Evolutionary conservation across 2,888 invertebrate genomes (phyloP).

Genomic region (Thecophora atra): DNA sequence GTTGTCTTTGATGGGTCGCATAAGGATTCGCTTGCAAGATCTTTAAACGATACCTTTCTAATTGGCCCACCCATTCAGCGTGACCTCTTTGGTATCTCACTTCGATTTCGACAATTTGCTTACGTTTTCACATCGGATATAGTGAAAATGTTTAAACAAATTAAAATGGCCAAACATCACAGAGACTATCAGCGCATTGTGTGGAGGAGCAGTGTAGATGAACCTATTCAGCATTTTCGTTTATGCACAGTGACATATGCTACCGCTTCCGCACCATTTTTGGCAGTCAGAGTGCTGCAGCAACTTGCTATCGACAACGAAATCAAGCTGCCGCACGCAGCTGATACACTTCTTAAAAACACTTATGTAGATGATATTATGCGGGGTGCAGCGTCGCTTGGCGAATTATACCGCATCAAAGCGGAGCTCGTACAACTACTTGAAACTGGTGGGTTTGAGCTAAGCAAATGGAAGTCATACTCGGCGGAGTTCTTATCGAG

Average conservation of each 20-base stretch:
- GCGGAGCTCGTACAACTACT: not conserved
- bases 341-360: too few species aligned
- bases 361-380: not conserved
- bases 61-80: not conserved
- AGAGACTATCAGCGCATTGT: not conserved
- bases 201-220: not conserved
- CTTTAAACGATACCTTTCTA: too few species aligned
- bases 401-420: not conserved
- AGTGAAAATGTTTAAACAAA: not conserved
- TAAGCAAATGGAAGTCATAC: conserved; percentile 6
- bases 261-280: not conserved
- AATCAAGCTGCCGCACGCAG: too few species aligned
- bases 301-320: too few species aligned
- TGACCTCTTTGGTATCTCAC: not conserved
- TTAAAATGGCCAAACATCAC: not conserved
- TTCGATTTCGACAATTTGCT: not conserved
- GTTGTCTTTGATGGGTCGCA: not conserved
- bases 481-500: not conserved
- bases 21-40: not conserved
- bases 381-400: not conserved
- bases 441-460: not conserved
- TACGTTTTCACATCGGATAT: not conserved
- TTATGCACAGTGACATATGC: not conserved
- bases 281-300: not conserved
- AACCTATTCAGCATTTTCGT: too few species aligned